Conservation (phyloP, 64 coral and sea anemone genomes). For the Acropora tenuis region DNA sequence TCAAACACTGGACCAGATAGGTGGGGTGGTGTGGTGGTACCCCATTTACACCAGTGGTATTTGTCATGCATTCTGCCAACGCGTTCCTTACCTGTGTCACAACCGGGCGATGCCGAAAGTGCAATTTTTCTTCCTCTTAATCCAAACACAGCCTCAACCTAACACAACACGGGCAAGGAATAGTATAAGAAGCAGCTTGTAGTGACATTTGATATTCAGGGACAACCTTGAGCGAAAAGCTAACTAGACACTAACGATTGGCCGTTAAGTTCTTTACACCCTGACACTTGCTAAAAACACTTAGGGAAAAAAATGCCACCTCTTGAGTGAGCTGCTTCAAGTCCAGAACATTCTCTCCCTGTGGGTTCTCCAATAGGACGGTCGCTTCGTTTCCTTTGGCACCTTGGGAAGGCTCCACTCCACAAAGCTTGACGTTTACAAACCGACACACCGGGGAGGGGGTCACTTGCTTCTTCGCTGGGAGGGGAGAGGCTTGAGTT, state of each 20-base stretch:
- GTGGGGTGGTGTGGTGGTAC: too few species aligned
- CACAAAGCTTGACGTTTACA: constrained; percentile 85
- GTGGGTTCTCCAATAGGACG: constrained; percentile 83
- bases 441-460: constrained; percentile 87
- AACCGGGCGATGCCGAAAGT: constrained; percentile 24
- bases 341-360: constrained; percentile 70
- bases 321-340: constrained; percentile 55
- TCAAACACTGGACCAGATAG: too few species aligned
- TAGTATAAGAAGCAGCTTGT: neutral
- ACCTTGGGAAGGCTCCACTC: constrained; percentile 67
- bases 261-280: too few species aligned
- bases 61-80: too few species aligned
- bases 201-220: too few species aligned
- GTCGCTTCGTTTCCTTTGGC: constrained; percentile 72
- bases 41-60: too few species aligned
- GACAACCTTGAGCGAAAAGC: too few species aligned
- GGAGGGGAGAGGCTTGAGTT: constrained; percentile 3
- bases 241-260: too few species aligned
- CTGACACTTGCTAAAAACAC: neutral
- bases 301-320: neutral
- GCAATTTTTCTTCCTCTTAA: constrained; percentile 60
- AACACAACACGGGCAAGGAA: neutral
- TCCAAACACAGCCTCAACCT: constrained; percentile 65
- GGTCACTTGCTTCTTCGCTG: constrained; percentile 21
- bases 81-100: constrained; percentile 47